These are phyloP conservation scores for Cantharis rustica DNA, from an alignment of 2,888 invertebrate species.

Conservation along the genomic window DNA sequence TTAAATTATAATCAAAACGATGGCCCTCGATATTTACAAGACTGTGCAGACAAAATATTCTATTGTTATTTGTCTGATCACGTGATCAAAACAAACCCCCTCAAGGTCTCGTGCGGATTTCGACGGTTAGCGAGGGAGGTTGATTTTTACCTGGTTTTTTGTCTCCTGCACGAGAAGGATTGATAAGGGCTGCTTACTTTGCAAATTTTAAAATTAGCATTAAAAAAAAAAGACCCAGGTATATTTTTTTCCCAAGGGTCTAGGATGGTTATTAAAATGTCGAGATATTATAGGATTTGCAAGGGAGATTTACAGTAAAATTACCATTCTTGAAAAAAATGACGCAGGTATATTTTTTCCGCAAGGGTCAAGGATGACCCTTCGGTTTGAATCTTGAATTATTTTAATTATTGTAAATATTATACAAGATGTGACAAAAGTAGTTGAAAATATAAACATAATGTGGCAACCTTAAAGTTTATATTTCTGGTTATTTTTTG, in stretches of 20 bases:
- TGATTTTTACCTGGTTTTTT: not conserved
- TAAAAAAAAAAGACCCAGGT: no score
- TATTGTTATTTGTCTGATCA: conserved; percentile 25
- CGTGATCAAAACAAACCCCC: conserved; percentile 14
- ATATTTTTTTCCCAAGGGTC: no score
- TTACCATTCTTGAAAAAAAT: not conserved
- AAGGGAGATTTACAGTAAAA: no score
- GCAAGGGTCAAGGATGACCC: not conserved
- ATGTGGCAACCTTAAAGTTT: no score
- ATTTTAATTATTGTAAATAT: no score
- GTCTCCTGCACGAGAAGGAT: not conserved
- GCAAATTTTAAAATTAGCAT: no score
- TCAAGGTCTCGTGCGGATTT: conserved; percentile 52
- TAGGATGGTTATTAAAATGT: no score
- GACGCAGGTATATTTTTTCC: not conserved
- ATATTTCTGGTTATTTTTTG: no score
- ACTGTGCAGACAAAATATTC: not conserved
- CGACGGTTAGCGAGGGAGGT: not conserved
- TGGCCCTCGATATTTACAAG: not conserved
- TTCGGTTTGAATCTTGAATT: no score
- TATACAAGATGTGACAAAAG: not conserved
- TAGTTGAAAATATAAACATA: no score
- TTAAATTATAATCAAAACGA: not conserved
- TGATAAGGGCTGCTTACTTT: no score
- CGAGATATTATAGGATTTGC: no score